Evolutionary conservation across 2,113 vertebrate species (phyloP).

Genomic region (Pseudolaguvia tuberculata): DNA sequence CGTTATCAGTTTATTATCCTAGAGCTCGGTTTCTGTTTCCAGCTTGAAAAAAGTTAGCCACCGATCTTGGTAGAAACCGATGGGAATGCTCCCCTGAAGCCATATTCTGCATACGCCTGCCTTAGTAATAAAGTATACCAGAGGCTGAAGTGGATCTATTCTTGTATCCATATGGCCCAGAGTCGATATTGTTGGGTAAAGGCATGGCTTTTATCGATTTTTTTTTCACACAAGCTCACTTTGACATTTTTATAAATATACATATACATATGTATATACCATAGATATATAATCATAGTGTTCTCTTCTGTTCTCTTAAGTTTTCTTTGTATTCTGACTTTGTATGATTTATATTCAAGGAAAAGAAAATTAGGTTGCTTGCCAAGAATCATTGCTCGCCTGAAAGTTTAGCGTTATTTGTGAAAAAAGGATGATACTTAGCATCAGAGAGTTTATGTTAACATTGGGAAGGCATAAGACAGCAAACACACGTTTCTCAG

Average conservation of each 20-base stretch:
- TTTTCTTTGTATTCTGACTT: constrained; percentile 41
- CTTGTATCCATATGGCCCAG: constrained; percentile 42
- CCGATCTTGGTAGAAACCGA: constrained; percentile 52
- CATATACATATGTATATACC: not conserved
- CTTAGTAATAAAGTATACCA: constrained; percentile 51
- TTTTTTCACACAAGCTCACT: constrained; percentile 5
- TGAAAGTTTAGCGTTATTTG: not conserved
- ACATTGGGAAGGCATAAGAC: not conserved
- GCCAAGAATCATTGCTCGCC: not conserved
- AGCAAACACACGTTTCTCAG: constrained; percentile 7
- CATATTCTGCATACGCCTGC: constrained; percentile 45
- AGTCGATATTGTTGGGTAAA: constrained; percentile 42
- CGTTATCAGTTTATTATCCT: constrained; percentile 50
- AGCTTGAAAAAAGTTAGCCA: constrained; percentile 43
- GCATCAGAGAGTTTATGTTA: not conserved
- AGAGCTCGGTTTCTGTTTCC: constrained; percentile 48
- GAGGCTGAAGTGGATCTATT: constrained; percentile 40
- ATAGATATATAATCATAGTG: not conserved
- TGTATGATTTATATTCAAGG: not conserved
- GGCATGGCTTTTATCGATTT: constrained; percentile 55
- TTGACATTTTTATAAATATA: not conserved
- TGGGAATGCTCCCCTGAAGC: constrained; percentile 55
- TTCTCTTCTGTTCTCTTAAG: not conserved
- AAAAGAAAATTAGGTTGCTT: not conserved
- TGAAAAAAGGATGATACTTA: not conserved